These are phyloP conservation scores for Thalassoma bifasciatum DNA, from an alignment of 2,113 vertebrate species.

Conservation along the genomic window DNA sequence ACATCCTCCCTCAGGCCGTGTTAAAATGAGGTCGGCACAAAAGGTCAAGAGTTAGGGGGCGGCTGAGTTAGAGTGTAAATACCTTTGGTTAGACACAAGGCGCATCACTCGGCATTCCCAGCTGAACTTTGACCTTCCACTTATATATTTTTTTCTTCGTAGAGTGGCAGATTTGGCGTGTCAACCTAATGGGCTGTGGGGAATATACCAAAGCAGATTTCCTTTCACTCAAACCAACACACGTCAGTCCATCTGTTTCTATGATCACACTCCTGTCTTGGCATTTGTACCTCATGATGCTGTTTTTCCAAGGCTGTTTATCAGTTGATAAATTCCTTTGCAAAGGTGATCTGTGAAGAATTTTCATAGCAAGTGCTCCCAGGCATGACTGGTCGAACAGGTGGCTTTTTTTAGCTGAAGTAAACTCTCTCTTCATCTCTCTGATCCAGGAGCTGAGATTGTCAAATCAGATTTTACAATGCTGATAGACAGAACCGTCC, in stretches of 20 bases:
- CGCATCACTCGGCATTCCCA: slow-evolving; percentile 39
- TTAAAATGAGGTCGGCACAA: slow-evolving; percentile 33
- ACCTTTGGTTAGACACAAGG: slow-evolving; percentile 34
- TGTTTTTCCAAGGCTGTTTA: slow-evolving; percentile 13
- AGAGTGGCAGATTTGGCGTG: slow-evolving; percentile 11
- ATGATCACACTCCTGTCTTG: background rate
- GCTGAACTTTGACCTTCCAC: slow-evolving; percentile 50
- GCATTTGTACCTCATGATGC: background rate
- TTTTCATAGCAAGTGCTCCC: background rate
- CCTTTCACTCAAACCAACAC: background rate
- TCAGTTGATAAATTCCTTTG: slow-evolving; percentile 10
- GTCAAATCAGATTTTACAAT: slow-evolving; percentile 11
- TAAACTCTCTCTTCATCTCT: background rate
- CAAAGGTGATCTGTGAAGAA: slow-evolving; percentile 4
- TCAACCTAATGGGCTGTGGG: background rate
- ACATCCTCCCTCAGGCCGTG: slow-evolving; percentile 20
- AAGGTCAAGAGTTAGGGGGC: slow-evolving; percentile 41
- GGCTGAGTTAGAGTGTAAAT: slow-evolving; percentile 34
- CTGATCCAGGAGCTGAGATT: background rate
- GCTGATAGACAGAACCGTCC: slow-evolving; percentile 11
- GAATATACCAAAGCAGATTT: slow-evolving; percentile 21
- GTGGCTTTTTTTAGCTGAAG: slow-evolving; percentile 7
- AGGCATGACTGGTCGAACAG: slow-evolving; percentile 10
- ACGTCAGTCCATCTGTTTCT: background rate
- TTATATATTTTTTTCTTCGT: slow-evolving; percentile 50